Evolutionary conservation across 2,113 vertebrate species (phyloP).

Genomic region (Erpornis zantholeuca): DNA sequence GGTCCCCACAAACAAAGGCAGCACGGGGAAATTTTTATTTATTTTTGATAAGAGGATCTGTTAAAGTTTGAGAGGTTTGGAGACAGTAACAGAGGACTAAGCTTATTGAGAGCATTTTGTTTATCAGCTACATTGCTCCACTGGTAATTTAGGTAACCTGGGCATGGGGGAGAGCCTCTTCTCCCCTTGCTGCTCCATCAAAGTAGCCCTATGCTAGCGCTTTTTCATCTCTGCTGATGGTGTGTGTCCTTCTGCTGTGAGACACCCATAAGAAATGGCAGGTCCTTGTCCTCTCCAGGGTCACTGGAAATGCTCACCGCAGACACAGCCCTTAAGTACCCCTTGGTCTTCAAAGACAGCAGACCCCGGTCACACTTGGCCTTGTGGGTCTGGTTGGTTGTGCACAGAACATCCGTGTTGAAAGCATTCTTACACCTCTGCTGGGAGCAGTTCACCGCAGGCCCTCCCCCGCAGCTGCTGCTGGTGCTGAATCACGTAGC

Average conservation of each 20-base stretch:
- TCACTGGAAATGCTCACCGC: not conserved
- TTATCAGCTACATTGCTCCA: not conserved
- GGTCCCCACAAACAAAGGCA: not conserved
- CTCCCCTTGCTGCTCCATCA: not conserved
- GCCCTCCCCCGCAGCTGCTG: rapidly evolving
- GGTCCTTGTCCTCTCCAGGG: not conserved
- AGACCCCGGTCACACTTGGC: not conserved
- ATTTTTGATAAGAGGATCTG: not conserved
- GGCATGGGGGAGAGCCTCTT: not conserved
- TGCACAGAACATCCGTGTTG: not conserved
- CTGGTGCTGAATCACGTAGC: not conserved
- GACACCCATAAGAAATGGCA: not conserved
- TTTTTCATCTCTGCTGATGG: not conserved
- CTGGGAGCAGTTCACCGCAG: not conserved
- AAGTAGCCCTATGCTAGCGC: not conserved
- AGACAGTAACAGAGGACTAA: not conserved
- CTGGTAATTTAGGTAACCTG: not conserved
- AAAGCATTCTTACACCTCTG: not conserved
- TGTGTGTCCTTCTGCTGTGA: not conserved
- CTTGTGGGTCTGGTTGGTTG: not conserved
- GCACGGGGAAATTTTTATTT: not conserved
- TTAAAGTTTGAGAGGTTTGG: not conserved
- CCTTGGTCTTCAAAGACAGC: not conserved
- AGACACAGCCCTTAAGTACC: not conserved
- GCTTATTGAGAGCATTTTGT: not conserved